These are phyloP conservation scores for Ommatoiulus sabulosus DNA, from an alignment of 2,888 invertebrate genomes.

Conservation along the genomic window DNA sequence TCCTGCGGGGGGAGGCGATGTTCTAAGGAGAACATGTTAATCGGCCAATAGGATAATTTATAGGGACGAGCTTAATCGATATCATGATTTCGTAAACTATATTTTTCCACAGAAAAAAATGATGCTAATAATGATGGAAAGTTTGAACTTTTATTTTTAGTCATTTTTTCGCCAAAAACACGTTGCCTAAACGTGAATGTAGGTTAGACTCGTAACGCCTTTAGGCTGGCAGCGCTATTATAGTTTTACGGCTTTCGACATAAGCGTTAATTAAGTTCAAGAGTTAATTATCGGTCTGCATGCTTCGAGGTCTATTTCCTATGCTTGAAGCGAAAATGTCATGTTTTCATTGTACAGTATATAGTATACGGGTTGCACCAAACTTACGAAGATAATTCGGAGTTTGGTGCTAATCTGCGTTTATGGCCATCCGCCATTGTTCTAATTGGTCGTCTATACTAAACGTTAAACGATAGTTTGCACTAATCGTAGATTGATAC, in stretches of 20 bases:
- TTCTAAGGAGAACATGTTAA: too few relatives aligned
- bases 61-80: too few relatives aligned
- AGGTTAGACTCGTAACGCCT: neutral
- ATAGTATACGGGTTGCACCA: too few relatives aligned
- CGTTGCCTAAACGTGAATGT: neutral
- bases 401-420: too few relatives aligned
- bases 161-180: neutral
- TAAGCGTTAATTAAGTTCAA: neutral
- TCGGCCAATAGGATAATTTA: too few relatives aligned
- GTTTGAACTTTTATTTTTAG: neutral
- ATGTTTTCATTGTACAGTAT: too few relatives aligned
- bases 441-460: too few relatives aligned
- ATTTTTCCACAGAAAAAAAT: neutral
- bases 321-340: neutral
- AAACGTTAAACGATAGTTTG: too few relatives aligned
- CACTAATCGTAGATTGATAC: too few relatives aligned
- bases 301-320: neutral
- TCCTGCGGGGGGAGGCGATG: neutral
- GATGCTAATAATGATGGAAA: neutral
- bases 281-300: neutral
- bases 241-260: neutral
- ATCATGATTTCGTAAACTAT: neutral
- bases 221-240: neutral
- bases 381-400: too few relatives aligned
- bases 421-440: too few relatives aligned